Base-by-base conservation (phyloP, 2,888 invertebrate species). In the Holacanthella duospinosa region DNA sequence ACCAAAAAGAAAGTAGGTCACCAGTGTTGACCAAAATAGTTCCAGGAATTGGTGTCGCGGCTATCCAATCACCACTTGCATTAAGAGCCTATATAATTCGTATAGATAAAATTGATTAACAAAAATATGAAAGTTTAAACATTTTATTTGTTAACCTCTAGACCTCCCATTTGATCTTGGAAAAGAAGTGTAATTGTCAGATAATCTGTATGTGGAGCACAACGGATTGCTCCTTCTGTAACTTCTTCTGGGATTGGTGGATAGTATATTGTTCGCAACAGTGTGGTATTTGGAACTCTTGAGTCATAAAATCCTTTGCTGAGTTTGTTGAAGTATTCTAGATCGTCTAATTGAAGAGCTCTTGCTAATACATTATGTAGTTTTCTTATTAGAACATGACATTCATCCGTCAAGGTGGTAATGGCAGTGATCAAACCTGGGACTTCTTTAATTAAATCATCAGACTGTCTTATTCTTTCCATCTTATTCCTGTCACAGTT, bases 11-110 rank as follows among this genome's bases (percentile, higher is more conserved):
- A 63, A 89, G 78, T 59, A 88, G 80, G 74, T 88, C 86, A n/a
- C 88, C 89, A 27, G 86, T 82, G 75, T 88, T 88, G 29, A 89
- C 81, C 56, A 89, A 79, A 69, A 89, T 84, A 25, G 88, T 85
- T 29, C 86, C 87, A 0, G 86, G 86, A 60, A 89, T 81, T 73
- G 88, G 87, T 1, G 86, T 86, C 1, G 88, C 87, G 43, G 85
- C 81, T 72, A 84, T 81, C 86, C 87, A 89, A 70, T 84, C 83
- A 29, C 84, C 84, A 69, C 83, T 83, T 59, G 82, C 82, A 66
- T 84, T 77, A 75, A 84, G 84, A 43, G 87, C 83, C 83, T 83
- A 75, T 1, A 77, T 2, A 28, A 43, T 19, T 56, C 1, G 12
- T 25, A 29, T 21, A 56, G 29, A 16, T 56, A 26, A 44, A 21